phyloP scores from a whole-genome alignment of 2,113 vertebrate species.

The Ophthalmotilapia sp. region DNA sequence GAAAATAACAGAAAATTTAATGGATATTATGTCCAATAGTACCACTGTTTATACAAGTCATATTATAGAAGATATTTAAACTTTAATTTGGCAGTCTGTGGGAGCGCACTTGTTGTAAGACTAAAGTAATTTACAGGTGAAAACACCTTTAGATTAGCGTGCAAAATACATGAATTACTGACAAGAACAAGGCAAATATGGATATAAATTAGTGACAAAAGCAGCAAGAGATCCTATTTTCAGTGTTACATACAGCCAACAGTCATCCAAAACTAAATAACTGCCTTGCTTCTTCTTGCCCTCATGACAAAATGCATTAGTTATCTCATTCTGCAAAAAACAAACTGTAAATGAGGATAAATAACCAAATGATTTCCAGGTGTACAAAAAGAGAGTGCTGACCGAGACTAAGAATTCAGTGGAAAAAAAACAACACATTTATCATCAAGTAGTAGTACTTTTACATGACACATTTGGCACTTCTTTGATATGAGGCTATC shows the following conservation, averaged over 20 bases:
- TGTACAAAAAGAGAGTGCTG: not conserved
- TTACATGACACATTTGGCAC: constrained; percentile 6
- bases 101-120: not conserved
- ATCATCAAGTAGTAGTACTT: not conserved
- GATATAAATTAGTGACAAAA: not conserved
- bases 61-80: not conserved
- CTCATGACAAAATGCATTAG: not conserved
- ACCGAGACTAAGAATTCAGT: not conserved
- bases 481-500: constrained; percentile 40
- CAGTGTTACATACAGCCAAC: not conserved
- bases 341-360: not conserved
- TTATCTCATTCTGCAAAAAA: not conserved
- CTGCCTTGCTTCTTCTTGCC: not conserved
- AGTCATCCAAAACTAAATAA: not conserved
- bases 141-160: not conserved
- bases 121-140: not conserved
- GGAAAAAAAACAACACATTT: not conserved
- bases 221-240: not conserved
- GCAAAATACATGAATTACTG: not conserved
- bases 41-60: not conserved
- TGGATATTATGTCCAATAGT: not conserved
- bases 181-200: not conserved
- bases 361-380: not conserved
- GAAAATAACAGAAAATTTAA: not conserved
- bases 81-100: not conserved